Evolutionary conservation across 2,113 vertebrate genomes (phyloP).

Genomic region (Gulo gulo): DNA sequence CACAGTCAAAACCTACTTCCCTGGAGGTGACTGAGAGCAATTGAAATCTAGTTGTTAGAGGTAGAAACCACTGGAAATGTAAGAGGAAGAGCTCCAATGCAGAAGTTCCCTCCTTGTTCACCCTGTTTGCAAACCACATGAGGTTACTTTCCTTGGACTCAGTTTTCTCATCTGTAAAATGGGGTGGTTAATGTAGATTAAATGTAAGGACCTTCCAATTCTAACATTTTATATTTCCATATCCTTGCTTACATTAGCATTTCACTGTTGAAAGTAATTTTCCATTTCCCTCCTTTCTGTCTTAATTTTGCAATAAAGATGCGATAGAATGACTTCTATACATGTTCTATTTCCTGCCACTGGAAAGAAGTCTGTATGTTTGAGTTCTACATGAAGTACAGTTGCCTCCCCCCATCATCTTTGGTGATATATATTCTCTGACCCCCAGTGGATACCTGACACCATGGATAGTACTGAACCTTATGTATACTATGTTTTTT

Average conservation of each 20-base stretch:
- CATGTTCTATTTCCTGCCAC: not conserved
- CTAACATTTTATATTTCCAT: not conserved
- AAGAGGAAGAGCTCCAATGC: accelerated
- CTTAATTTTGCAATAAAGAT: not conserved
- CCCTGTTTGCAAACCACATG: not conserved
- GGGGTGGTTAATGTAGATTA: too few species aligned
- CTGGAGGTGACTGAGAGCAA: not conserved
- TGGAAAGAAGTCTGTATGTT: not conserved
- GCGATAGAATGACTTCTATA: not conserved
- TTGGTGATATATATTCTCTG: not conserved
- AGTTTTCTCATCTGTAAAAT: not conserved
- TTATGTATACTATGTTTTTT: not conserved
- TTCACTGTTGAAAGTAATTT: not conserved
- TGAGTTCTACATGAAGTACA: not conserved
- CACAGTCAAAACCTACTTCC: not conserved
- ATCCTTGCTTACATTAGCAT: not conserved
- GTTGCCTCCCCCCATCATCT: not conserved
- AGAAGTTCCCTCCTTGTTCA: accelerated
- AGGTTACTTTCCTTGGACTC: not conserved
- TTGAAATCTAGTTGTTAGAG: not conserved
- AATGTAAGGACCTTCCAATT: not conserved
- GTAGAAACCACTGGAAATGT: accelerated
- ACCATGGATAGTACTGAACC: not conserved
- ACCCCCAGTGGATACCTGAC: not conserved
- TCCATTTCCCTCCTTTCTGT: not conserved